These are phyloP conservation scores for Camelus bactrianus DNA, from an alignment of 2,113 vertebrate genomes.

Conservation along the genomic window DNA sequence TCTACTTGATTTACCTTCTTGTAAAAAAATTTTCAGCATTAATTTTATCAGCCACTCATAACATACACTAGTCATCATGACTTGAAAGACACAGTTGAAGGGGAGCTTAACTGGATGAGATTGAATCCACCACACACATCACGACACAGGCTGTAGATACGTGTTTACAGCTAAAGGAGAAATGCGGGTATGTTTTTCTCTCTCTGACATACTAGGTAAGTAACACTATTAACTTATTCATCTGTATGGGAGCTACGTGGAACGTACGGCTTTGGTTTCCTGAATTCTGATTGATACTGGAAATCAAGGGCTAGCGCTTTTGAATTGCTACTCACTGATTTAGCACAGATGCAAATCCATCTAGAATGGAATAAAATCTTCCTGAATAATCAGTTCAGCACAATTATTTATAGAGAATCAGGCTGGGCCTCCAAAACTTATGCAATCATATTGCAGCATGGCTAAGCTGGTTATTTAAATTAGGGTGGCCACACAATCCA, in stretches of 20 bases:
- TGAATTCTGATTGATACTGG: conserved; percentile 67
- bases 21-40: conserved; percentile 15
- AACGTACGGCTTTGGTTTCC: conserved; percentile 54
- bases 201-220: conserved; percentile 58
- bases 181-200: background rate
- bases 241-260: background rate
- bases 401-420: conserved; percentile 71
- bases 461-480: conserved; percentile 58
- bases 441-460: conserved; percentile 25
- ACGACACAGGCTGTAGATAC: conserved; percentile 43
- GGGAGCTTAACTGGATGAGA: conserved; percentile 58
- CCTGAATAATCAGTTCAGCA: conserved; percentile 63
- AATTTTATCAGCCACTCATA: conserved; percentile 59
- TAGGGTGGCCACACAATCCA: conserved; percentile 21
- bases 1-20: conserved; percentile 43
- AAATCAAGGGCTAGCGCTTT: conserved; percentile 62
- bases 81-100: conserved; percentile 54
- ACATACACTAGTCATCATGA: conserved; percentile 33
- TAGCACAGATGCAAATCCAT: conserved; percentile 54
- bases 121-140: conserved; percentile 15
- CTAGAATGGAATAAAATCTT: conserved; percentile 70
- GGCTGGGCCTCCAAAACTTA: conserved; percentile 50
- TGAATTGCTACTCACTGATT: conserved; percentile 67
- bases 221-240: conserved; percentile 67
- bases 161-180: background rate